Evolutionary conservation across 2,888 invertebrate genomes (phyloP), one percentile per base, ranked within the genome.

Genomic region (Campoletis raptor): DNA sequence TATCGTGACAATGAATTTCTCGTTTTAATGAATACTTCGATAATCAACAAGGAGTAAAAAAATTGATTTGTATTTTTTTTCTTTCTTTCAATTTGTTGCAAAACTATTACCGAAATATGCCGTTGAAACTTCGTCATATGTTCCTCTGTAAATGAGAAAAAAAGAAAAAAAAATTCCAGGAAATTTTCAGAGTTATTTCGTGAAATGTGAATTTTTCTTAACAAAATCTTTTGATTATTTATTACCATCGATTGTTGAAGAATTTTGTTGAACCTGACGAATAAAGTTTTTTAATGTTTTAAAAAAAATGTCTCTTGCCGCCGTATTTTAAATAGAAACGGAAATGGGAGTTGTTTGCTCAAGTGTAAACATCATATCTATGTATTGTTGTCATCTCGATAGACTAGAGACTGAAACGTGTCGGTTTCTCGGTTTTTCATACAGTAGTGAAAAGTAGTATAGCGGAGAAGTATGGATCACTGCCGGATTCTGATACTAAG

Each of bases 351-450:
- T 73, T 40, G 40, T 74, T 57, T 40, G 42, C 40, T 74, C 57
- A 10, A 73, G 18, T n/a, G 40, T 54, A 74, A 74, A 57, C 40
- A 74, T 24, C 37, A n/a, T 8, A 52, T 74, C 42, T 40, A 42
- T 37, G 40, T 54, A 54, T 36, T 40, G 72, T 36, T 40, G 57
- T 21, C 52, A 57, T 40, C 61, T 10, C 57, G 30, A 54, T 54
- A 61, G 61, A 61, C 7, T 15, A n/a, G 52, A 24, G 61, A 21
- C 54, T 54, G 72, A 7, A 74, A 74, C 73, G 73, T 74, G 73
- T 57, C 54, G 21, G 40, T 15, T 52, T 37, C 40, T 57, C 54
- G 21, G 40, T 15, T 52, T 37, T 57, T 37, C 24, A 57, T 74
- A 24, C 37, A 74, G 40, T 74, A 74, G 73, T 5, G 48, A 67